Conservation (phyloP, 1,140 invertebrate species). For the Batillaria attramentaria region DNA sequence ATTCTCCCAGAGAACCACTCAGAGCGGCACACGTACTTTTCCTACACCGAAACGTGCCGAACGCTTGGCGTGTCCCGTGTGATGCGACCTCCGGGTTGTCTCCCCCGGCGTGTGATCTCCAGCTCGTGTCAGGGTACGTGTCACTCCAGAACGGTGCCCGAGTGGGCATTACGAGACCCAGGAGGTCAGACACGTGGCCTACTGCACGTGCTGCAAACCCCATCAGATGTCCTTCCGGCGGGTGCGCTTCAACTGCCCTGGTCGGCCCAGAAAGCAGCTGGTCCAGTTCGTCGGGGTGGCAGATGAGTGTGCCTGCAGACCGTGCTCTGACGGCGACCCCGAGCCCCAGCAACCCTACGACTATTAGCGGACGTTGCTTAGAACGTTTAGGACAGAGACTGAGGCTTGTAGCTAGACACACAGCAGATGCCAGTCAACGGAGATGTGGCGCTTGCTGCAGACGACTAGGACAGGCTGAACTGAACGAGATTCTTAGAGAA, state of each 20-base stretch:
- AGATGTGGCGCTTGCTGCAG: not conserved
- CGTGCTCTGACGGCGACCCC: conserved; percentile 35
- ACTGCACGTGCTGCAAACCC: conserved; percentile 45
- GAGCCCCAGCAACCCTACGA: conserved; percentile 37
- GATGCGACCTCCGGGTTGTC: conserved; percentile 27
- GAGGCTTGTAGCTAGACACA: not conserved
- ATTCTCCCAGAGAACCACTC: conserved; percentile 4
- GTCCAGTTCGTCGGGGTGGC: conserved; percentile 16
- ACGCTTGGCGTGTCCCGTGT: not conserved
- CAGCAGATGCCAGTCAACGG: not conserved
- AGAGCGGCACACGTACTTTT: conserved; percentile 11
- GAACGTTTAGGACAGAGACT: not conserved
- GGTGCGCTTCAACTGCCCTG: conserved; percentile 30
- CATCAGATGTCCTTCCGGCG: conserved; percentile 1
- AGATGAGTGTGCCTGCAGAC: conserved; percentile 36
- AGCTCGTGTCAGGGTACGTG: conserved; percentile 39
- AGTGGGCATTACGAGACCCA: conserved; percentile 39
- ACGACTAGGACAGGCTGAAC: not conserved
- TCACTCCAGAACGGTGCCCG: conserved; percentile 41
- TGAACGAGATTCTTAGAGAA: not conserved
- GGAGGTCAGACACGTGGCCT: conserved; percentile 27
- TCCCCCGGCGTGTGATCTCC: conserved; percentile 17
- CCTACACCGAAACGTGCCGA: conserved; percentile 12
- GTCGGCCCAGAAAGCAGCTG: not conserved
- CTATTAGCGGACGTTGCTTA: conserved; percentile 16